Percentiles rank a stretch among this genome's conserved stretches.
Conservation (phyloP, 2,797 vertebrate genomes). For the Galaxias olidus region DNA sequence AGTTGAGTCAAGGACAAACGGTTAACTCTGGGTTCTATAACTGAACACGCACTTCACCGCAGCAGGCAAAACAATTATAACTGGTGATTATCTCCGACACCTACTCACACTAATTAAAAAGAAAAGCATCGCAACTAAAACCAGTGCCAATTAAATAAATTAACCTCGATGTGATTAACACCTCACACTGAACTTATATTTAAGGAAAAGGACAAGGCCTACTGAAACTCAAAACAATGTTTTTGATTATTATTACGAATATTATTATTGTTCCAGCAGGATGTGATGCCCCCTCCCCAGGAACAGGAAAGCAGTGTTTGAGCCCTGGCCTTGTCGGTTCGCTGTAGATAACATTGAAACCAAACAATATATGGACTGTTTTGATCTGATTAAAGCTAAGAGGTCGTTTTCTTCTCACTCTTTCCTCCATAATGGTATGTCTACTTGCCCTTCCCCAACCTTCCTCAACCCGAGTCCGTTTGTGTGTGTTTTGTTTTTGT, state of each 20-base stretch:
- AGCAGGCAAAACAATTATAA: no score
- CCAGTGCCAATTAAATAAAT: no score
- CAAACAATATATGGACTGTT: constrained; percentile 50
- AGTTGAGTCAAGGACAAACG: no score
- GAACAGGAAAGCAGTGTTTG: constrained; percentile 75
- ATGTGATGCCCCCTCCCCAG: constrained; percentile 69
- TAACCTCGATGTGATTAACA: no score
- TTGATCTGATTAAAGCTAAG: constrained; percentile 43
- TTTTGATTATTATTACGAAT: constrained; percentile 75
- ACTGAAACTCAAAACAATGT: constrained; percentile 68
- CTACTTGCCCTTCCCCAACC: background rate
- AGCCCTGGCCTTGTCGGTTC: constrained; percentile 65
- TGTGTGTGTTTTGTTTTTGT: background rate
- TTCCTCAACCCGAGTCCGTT: background rate
- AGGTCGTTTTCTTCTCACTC: constrained; percentile 26
- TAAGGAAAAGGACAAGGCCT: constrained; percentile 51
- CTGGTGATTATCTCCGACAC: no score
- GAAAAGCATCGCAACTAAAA: no score
- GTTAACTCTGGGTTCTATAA: no score
- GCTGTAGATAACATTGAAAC: constrained; percentile 69
- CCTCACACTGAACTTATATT: no score
- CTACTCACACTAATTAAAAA: no score
- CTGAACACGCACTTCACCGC: no score
- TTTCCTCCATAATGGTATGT: background rate
- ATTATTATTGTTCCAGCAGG: constrained; percentile 23